Evolutionary conservation across 2,888 invertebrate species (phyloP), one percentile per base, ranked within the genome.

Genomic region (Lottia scabra): DNA sequence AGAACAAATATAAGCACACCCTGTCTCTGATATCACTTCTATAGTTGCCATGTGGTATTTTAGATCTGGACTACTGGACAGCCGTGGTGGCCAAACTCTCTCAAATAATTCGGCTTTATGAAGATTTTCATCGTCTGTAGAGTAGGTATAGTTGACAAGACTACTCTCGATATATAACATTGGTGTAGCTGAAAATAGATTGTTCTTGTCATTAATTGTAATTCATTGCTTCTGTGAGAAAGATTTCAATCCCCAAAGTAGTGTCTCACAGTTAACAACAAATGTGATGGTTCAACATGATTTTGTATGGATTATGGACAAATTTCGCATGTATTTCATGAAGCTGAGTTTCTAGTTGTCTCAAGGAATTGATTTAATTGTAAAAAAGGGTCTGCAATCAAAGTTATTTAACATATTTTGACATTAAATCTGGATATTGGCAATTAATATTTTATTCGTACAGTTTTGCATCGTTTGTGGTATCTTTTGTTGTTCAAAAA

Each of bases 1-100:
- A 71, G 80, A 82, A 71, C 84, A 84, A 19, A 78, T 75, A 77
- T 79, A 83, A 19, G 84, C 84, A 68, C 84, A 84, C 65, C 82
- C 82, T 2, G 84, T 82, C 68, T 83, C 84, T 63, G 80, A 80
- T 16, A 78, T 67, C 12, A 82, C 81, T 26, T 71, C 75, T 44
- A 75, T 73, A 26, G 70, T 67, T 16, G 70, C 74, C 44, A 78
- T 44, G 46, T 76, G 73, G 48, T 74, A 48, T 15, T 75, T 46
- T 5, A 65, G 73, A 71, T 68, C 73, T 43, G 48, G 82, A 45
- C 80, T 72, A 13, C 66, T 38, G 26, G 79, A 75, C 19, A 83
- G 74, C 65, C 73, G 72, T n/a, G 83, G 84, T 23, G 83, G 83
- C 79, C 81, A 81, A 13, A 82, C 77, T 16, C 83, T 75, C 67